A percentile compares a stretch with the other conserved stretches of the same genome.
These are phyloP conservation scores for Cavia porcellus DNA, from an alignment of 2,113 vertebrate species.

Conservation along the genomic window DNA sequence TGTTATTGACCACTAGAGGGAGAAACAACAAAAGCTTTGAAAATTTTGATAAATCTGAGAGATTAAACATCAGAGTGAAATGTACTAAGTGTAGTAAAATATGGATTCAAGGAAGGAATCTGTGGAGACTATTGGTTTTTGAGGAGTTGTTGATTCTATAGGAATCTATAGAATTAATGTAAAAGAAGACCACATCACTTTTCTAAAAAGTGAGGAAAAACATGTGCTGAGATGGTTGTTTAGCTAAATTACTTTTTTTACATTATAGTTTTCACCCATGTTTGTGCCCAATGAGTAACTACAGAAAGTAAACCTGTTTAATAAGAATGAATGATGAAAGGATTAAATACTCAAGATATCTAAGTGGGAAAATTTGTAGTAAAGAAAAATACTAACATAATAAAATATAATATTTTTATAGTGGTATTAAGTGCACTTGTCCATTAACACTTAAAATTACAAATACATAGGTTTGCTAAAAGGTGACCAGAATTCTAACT, in stretches of 20 bases:
- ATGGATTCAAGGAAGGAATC: background rate
- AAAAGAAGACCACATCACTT: background rate
- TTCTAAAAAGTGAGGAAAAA: background rate
- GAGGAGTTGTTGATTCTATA: background rate
- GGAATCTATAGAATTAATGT: slow-evolving; percentile 7
- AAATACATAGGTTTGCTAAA: slow-evolving; percentile 1
- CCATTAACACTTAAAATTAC: slow-evolving; percentile 55
- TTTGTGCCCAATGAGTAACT: slow-evolving; percentile 21
- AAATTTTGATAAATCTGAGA: slow-evolving; percentile 39
- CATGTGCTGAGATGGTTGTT: background rate
- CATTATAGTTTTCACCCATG: slow-evolving; percentile 18
- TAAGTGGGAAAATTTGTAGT: background rate
- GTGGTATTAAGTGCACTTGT: slow-evolving; percentile 39
- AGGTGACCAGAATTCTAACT: slow-evolving; percentile 30
- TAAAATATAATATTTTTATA: background rate
- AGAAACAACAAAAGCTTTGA: slow-evolving; percentile 80
- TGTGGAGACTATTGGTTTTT: background rate
- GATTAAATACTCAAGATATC: background rate
- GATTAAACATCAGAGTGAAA: background rate
- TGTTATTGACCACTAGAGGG: slow-evolving; percentile 81
- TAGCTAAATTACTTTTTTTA: slow-evolving; percentile 9
- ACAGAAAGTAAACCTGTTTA: background rate
- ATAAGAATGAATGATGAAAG: slow-evolving; percentile 24
- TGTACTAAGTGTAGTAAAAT: slow-evolving; percentile 2
- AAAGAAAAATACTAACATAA: slow-evolving; percentile 17